A percentile compares a stretch with the other conserved stretches of the same genome.
These are phyloP conservation scores for Antheraea yamamai DNA, from an alignment of 2,888 invertebrate genomes.

Conservation along the genomic window DNA sequence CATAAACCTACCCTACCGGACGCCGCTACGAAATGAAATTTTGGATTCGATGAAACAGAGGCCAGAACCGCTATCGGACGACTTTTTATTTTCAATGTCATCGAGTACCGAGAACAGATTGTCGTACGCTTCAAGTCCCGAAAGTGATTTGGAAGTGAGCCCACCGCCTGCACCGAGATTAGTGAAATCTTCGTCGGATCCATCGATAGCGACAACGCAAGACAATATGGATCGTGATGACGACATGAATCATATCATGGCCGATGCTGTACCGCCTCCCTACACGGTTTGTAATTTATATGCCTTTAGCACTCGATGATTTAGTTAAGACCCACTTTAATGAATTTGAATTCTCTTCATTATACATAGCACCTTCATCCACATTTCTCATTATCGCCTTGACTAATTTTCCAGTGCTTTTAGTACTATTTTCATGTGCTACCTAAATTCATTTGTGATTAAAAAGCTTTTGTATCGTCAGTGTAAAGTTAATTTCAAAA, in stretches of 20 bases:
- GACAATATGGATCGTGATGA: conserved; percentile 89
- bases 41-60: conserved; percentile 84
- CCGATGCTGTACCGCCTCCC: conserved; percentile 90
- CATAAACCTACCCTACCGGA: conserved; percentile 76
- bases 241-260: conserved; percentile 74
- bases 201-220: conserved; percentile 96
- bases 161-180: conserved; percentile 92
- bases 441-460: conserved; percentile 6
- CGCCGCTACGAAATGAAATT: conserved; percentile 60
- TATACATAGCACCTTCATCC: conserved; percentile 1
- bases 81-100: conserved; percentile 99
- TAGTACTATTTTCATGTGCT: conserved; percentile 11
- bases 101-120: conserved; percentile 89
- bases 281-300: conserved; percentile 86
- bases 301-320: conserved; percentile 13
- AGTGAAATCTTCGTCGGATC: conserved; percentile 95
- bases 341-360: background rate
- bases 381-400: conserved; percentile 16
- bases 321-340: conserved; percentile 6
- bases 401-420: conserved; percentile 15
- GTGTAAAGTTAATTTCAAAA: background rate
- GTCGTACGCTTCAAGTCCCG: conserved; percentile 97
- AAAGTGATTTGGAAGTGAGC: conserved; percentile 90
- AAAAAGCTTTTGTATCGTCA: conserved; percentile 2
- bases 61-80: conserved; percentile 97